These are phyloP conservation scores for Eulemur mongoz DNA, from an alignment of 2,797 vertebrate genomes.

Conservation along the genomic window DNA sequence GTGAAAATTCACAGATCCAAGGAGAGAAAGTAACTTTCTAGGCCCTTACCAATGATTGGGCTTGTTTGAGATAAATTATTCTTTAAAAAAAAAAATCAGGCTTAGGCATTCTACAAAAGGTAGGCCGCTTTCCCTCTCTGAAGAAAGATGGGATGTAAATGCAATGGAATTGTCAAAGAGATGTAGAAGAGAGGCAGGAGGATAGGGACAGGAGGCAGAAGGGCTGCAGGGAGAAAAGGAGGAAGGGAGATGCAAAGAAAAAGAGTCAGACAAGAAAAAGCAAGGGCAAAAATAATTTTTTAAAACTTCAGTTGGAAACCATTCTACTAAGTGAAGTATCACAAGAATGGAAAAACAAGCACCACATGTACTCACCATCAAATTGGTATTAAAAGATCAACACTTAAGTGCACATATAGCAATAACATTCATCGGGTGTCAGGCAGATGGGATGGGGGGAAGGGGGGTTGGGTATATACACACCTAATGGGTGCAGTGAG, in stretches of 20 bases:
- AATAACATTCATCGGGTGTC: no score
- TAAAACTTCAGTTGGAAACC: no score
- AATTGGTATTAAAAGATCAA: no score
- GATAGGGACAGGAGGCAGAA: background rate
- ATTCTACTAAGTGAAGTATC: no score
- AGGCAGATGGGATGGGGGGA: no score
- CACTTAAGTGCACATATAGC: no score
- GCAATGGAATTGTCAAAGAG: background rate
- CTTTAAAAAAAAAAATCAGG: background rate
- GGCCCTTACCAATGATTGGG: background rate
- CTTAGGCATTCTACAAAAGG: background rate
- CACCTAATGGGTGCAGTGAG: no score
- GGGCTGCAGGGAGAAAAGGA: fast-evolving
- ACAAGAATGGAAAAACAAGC: no score
- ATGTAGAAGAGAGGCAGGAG: background rate
- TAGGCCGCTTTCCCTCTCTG: background rate
- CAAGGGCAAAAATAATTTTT: background rate
- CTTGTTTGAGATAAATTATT: background rate
- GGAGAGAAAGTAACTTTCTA: background rate
- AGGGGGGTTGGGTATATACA: no score
- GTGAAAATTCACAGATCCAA: constrained; percentile 1
- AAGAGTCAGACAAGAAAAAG: background rate
- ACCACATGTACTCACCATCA: no score
- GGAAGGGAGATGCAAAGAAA: background rate
- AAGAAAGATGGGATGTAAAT: background rate